Conservation (phyloP, 64 coral and sea anemone species). For the Stichodactyla helianthus region DNA sequence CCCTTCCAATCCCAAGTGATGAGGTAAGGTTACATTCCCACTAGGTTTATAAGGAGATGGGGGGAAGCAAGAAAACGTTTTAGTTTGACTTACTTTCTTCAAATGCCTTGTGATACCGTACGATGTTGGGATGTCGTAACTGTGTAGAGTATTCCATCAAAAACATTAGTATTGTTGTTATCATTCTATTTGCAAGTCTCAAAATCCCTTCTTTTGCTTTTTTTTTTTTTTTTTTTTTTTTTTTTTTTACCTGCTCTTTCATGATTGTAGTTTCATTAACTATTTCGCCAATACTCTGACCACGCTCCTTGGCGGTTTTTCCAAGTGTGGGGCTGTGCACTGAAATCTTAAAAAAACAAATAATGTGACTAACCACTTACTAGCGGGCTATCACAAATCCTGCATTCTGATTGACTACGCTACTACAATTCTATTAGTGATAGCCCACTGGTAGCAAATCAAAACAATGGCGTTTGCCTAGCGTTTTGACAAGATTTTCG, state of each 20-base stretch:
- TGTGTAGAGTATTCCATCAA: conserved; percentile 7
- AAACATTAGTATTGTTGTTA: neutral
- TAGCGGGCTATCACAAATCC: too few species aligned
- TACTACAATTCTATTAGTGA: too few species aligned
- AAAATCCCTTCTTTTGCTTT: too few species aligned
- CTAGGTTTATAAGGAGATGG: too few species aligned
- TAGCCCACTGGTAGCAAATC: too few species aligned
- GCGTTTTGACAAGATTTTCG: too few species aligned
- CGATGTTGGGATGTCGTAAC: conserved; percentile 95
- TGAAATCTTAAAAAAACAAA: conserved; percentile 75
- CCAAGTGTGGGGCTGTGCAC: conserved; percentile 82
- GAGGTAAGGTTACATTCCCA: too few species aligned
- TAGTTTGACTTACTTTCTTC: conserved; percentile 74
- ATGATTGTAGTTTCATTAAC: conserved; percentile 91
- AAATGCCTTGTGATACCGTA: conserved; percentile 93
- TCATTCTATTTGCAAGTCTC: too few species aligned
- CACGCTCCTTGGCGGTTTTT: conserved; percentile 92
- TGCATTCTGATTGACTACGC: too few species aligned
- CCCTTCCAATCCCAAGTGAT: too few species aligned
- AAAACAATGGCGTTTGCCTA: too few species aligned
- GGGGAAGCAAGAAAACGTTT: neutral
- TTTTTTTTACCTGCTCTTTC: conserved; percentile 89
- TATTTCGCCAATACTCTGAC: conserved; percentile 88
- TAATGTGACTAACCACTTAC: neutral
- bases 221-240: too few species aligned